Base-by-base conservation (phyloP, 1,140 invertebrate species). In the Papilio dardanus region DNA sequence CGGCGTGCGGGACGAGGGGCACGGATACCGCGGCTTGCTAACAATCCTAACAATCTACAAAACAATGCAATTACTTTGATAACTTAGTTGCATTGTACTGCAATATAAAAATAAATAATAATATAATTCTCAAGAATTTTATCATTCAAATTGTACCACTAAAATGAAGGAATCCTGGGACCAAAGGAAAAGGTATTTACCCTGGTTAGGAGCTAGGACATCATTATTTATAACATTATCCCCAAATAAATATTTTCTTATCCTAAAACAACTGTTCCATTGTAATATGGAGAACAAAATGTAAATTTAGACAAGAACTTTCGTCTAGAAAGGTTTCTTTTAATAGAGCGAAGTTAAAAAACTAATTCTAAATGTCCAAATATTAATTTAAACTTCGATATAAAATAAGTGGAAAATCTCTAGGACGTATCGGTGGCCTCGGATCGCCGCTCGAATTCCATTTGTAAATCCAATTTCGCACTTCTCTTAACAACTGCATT, bases 381-480 rank as follows among this genome's bases (percentile, higher is more conserved):
- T 14, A 24, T 62, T 14, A 4, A 12, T 62, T 62, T 62, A 62
- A 30, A 16, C 1, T 30, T 62, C 24, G 21, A 62, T 62, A 28
- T 28, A 30, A 12, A 62, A 62, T 62, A 62, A 30, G 24, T 62
- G 24, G 12, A 62, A 62, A 28, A 62, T 62, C 54, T 14, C 10
- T 62, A 14, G 3, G 24, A 28, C 54, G 28, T 62, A 62, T 62
- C 30, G 21, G 54, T 62, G 54, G 79, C 73, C 75, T 79, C 67
- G 74, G 78, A 50, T 77, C 54, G 77, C 79, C 71, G 75, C 84
- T 83, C 84, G 84, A 84, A 83, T 79, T 79, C 80, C 76, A 80
- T 85, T 79, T 84, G 80, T 85, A 78, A 86, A 87, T 85, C 78
- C 81, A 86, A 87, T 87, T 81, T 79, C 74, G 69, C 68, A 71